phyloP scores from a whole-genome alignment of 2,113 vertebrate species.

The Garra rufa region DNA sequence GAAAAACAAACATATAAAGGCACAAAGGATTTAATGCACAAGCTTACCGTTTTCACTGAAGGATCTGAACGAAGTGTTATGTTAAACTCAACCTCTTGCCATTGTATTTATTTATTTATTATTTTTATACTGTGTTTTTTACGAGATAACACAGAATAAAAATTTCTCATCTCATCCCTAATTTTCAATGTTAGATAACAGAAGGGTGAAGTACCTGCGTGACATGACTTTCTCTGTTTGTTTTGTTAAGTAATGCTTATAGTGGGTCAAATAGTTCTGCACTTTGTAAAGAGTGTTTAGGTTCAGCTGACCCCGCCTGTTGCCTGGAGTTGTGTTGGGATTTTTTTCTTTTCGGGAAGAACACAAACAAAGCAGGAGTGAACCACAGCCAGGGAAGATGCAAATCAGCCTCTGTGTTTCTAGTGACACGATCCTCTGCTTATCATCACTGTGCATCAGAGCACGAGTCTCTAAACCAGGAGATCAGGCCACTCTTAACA shows the following conservation, averaged over 20 bases:
- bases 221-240: not conserved
- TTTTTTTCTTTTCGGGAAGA: not conserved
- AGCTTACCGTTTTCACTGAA: too few species aligned
- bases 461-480: not conserved
- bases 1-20: not conserved
- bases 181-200: not conserved
- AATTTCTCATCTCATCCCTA: not conserved
- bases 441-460: not conserved
- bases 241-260: not conserved
- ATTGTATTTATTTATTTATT: not conserved
- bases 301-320: not conserved
- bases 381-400: slow-evolving; percentile 23
- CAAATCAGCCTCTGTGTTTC: slow-evolving; percentile 40
- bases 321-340: not conserved
- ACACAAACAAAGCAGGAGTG: slow-evolving; percentile 32
- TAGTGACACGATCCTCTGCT: not conserved
- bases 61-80: too few species aligned
- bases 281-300: not conserved
- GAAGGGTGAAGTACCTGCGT: not conserved
- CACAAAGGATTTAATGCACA: slow-evolving; percentile 9
- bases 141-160: not conserved
- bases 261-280: not conserved
- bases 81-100: not conserved
- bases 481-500: not conserved
- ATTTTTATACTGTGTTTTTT: not conserved